phyloP scores from a whole-genome alignment of 2,888 invertebrate species.

The Phalangium opilio region DNA sequence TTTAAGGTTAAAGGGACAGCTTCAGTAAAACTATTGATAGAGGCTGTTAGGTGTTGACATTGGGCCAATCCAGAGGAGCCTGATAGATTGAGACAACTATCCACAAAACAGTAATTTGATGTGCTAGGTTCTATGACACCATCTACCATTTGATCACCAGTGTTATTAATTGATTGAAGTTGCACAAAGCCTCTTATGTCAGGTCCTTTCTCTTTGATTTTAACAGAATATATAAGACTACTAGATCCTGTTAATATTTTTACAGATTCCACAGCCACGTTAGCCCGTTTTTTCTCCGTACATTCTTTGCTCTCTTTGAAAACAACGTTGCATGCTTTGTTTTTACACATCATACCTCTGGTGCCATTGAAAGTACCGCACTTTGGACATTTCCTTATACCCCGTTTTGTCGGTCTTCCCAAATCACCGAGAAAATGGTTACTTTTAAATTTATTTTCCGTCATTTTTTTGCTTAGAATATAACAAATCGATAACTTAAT shows the following conservation, averaged over 20 bases:
- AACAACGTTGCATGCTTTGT: slow-evolving; percentile 48
- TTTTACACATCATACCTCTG: slow-evolving; percentile 52
- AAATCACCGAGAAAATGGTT: slow-evolving; percentile 37
- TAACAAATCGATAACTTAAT: no score
- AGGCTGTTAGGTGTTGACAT: slow-evolving; percentile 49
- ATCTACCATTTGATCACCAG: slow-evolving; percentile 10
- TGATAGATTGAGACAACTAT: slow-evolving; percentile 32
- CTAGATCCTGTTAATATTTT: slow-evolving; percentile 46
- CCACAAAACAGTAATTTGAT: slow-evolving; percentile 41
- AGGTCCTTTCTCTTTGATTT: slow-evolving; percentile 49
- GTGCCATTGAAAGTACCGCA: slow-evolving; percentile 62
- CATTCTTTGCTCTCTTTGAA: slow-evolving; percentile 41
- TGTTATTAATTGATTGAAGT: slow-evolving; percentile 25
- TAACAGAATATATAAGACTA: slow-evolving; percentile 44
- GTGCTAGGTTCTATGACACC: slow-evolving; percentile 29
- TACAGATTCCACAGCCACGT: slow-evolving; percentile 46
- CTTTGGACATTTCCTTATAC: slow-evolving; percentile 54
- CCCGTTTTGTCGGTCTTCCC: slow-evolving; percentile 49
- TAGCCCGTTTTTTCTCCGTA: slow-evolving; percentile 34
- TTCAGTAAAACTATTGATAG: slow-evolving; percentile 43
- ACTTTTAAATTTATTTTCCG: no score
- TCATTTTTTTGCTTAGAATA: no score
- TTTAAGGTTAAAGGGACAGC: slow-evolving; percentile 45
- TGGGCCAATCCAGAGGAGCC: slow-evolving; percentile 19
- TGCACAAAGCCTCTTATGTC: slow-evolving; percentile 60